Conservation (phyloP, 1,140 invertebrate species). For the Bilobella aurantiaca region DNA sequence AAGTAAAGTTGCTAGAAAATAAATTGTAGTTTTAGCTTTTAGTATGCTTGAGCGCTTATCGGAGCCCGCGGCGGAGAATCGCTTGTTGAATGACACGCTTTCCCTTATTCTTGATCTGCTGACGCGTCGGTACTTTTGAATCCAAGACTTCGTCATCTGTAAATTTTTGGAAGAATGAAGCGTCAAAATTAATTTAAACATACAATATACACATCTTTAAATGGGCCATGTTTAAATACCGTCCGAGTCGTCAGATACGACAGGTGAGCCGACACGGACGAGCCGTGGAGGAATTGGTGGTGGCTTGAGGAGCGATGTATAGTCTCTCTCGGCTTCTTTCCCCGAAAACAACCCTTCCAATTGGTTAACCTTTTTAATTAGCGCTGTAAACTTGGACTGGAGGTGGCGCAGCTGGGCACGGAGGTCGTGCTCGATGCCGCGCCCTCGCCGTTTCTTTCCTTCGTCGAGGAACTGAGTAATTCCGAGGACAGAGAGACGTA, state of each 20-base stretch:
- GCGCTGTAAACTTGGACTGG: neutral
- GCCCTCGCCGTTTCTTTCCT: neutral
- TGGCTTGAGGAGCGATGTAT: neutral
- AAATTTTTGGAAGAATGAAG: neutral
- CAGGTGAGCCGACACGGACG: neutral
- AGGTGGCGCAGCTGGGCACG: neutral
- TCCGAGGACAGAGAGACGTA: neutral
- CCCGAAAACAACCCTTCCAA: neutral
- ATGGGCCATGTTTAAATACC: neutral
- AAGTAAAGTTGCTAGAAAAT: too few species aligned
- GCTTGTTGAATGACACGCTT: constrained; percentile 1
- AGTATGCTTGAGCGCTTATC: neutral
- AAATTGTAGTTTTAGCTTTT: too few species aligned
- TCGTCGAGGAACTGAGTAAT: neutral
- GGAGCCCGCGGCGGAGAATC: neutral
- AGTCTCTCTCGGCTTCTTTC: neutral
- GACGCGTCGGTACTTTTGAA: neutral
- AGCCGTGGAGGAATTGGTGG: neutral
- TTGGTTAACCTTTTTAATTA: neutral
- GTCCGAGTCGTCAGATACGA: neutral
- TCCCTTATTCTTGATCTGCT: neutral
- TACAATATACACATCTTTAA: neutral
- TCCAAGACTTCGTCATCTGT: constrained; percentile 9
- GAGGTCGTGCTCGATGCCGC: neutral
- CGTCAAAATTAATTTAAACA: neutral